Evolutionary conservation across 2,113 vertebrate genomes (phyloP).

Genomic region (Poeciliopsis prolifica): DNA sequence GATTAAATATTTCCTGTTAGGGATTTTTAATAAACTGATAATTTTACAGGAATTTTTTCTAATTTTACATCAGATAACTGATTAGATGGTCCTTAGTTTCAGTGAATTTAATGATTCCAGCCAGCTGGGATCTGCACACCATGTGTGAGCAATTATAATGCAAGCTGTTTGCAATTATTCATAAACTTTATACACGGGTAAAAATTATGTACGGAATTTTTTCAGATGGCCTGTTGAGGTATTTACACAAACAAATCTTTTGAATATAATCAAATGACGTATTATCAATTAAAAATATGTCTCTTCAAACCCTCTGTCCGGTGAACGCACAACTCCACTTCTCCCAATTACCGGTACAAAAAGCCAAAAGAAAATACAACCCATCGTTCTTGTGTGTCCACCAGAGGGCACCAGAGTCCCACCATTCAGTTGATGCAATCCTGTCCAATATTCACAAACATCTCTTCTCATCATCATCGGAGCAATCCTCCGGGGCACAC

Average conservation of each 20-base stretch:
- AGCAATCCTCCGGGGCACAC: constrained; percentile 47
- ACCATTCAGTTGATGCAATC: neutral
- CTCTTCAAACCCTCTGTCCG: neutral
- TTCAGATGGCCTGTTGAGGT: neutral
- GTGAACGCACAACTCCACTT: neutral
- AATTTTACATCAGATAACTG: too few relatives aligned
- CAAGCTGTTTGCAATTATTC: too few relatives aligned
- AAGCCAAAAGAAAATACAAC: neutral
- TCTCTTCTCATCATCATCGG: constrained; percentile 27
- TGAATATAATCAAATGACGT: neutral
- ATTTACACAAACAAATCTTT: neutral
- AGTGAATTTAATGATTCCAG: too few relatives aligned
- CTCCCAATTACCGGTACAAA: neutral
- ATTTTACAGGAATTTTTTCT: too few relatives aligned
- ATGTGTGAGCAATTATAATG: too few relatives aligned
- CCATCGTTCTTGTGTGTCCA: constrained; percentile 7
- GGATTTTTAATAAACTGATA: too few relatives aligned
- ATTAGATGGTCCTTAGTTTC: too few relatives aligned
- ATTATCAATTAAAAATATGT: neutral
- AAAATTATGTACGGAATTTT: too few relatives aligned
- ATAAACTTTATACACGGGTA: too few relatives aligned
- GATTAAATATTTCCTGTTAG: too few relatives aligned
- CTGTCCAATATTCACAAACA: neutral
- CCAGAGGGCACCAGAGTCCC: constrained; percentile 55
- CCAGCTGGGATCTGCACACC: too few relatives aligned